phyloP scores from a whole-genome alignment of 2,113 vertebrate species.

The Xenopus borealis region DNA sequence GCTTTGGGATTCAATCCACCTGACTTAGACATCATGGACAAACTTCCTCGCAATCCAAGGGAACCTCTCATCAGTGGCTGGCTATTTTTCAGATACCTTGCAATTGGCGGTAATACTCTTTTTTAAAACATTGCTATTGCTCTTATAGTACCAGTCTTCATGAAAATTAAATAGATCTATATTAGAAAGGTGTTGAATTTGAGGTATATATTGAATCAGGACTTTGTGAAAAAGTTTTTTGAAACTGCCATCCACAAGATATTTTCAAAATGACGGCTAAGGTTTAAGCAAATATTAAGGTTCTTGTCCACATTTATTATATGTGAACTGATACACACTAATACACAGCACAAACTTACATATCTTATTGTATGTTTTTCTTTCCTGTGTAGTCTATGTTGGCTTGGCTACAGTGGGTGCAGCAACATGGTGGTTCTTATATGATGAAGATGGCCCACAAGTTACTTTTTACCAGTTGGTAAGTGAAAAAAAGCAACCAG shows the following conservation, averaged over 20 bases:
- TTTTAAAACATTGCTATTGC: not conserved
- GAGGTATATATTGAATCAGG: no score
- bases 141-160: no score
- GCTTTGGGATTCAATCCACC: constrained; percentile 96
- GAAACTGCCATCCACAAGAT: no score
- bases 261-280: no score
- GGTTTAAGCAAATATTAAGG: no score
- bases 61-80: constrained; percentile 96
- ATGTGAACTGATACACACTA: no score
- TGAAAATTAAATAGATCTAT: no score
- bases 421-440: constrained; percentile 97
- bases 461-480: constrained; percentile 95
- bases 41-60: constrained; percentile 86
- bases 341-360: no score
- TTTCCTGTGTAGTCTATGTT: constrained; percentile 78
- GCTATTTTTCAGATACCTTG: constrained; percentile 96
- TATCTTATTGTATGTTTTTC: constrained; percentile 2
- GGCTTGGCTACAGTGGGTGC: constrained; percentile 91
- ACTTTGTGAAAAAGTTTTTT: no score
- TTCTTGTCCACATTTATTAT: no score
- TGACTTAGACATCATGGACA: constrained; percentile 97
- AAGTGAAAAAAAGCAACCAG: constrained; percentile 53
- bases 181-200: no score
- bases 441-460: constrained; percentile 83
- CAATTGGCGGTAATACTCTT: constrained; percentile 80